These are phyloP conservation scores for Ethmia dodecea DNA, from an alignment of 2,888 invertebrate species.

Conservation along the genomic window DNA sequence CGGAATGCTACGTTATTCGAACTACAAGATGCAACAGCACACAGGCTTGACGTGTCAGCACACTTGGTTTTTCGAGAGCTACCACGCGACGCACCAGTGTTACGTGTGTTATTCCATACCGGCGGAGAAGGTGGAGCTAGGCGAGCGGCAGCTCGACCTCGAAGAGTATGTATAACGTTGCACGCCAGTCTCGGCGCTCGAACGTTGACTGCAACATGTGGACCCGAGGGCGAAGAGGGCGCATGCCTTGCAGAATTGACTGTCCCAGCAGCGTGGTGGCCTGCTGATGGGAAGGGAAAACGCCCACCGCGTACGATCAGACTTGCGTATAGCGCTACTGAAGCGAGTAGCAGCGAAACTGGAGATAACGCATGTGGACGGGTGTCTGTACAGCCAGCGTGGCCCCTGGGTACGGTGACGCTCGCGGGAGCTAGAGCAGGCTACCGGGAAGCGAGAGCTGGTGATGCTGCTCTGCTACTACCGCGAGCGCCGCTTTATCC, in stretches of 20 bases:
- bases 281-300: constrained; percentile 78
- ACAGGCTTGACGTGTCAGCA: constrained; percentile 93
- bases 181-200: constrained; percentile 82
- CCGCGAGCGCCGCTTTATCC: constrained; percentile 94
- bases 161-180: constrained; percentile 88
- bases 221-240: constrained; percentile 94
- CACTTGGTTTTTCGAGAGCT: constrained; percentile 93
- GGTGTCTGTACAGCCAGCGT: constrained; percentile 80
- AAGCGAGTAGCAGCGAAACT: constrained; percentile 83
- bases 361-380: constrained; percentile 86
- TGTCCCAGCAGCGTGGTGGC: constrained; percentile 96
- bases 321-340: constrained; percentile 92
- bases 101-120: constrained; percentile 95
- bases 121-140: constrained; percentile 90
- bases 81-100: constrained; percentile 92
- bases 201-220: constrained; percentile 91
- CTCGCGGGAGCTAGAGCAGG: constrained; percentile 87
- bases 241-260: constrained; percentile 94
- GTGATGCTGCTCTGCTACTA: constrained; percentile 89
- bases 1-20: constrained; percentile 77
- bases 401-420: constrained; percentile 81
- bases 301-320: constrained; percentile 86
- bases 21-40: constrained; percentile 81
- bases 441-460: constrained; percentile 90
- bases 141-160: constrained; percentile 82